Base-by-base conservation (phyloP, 2,888 invertebrate genomes). In the Scrobipalpa atriplicella region DNA sequence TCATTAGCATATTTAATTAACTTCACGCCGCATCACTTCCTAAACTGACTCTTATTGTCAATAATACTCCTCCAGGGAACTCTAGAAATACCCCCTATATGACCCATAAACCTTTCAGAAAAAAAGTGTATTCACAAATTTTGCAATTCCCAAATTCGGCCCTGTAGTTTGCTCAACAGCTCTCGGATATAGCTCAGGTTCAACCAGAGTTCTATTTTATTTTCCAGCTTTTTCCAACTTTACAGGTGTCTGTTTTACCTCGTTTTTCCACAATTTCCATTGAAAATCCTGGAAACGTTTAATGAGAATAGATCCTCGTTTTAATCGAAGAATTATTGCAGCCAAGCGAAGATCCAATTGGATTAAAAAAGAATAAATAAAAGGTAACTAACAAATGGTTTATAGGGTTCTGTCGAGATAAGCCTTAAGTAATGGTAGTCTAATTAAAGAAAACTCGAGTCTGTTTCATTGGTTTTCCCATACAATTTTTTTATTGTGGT, bases 181-280 rank as follows among this genome's bases (percentile, higher is more conserved):
- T 60, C 39, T 16, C 38, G 60, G n/a, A 60, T 38, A 60, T 60
- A 41, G 38, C 61, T 41, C 61, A 61, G 39, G 61, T 61, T 61
- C 19, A 56, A 56, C 21, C 7, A 39, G 8, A 39, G 41, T 61
- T 61, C 19, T 39, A 38, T 39, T 61, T 39, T 39, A 41, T 41
- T 61, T 10, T 29, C 39, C 39, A 10, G 16, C 39, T 39, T 61
- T 61, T 10, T 29, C 39, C 39, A 10, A 7, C 39, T 39, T 61
- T 61, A 61, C 16, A 61, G 39, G 38, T 39, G 41, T 39, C 61
- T 61, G 61, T 61, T 61, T 61, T 61, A 39, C n/a, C 61, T 9
- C 39, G 11, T 18, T 39, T 39, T 39, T 47, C 47, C 47, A 47
- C 47, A 11, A 36, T n/a, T 60, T 39, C 60, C 39, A 61, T 41